Base-by-base conservation (phyloP, 2,888 invertebrate genomes). In the Lasioglossum calceatum region DNA sequence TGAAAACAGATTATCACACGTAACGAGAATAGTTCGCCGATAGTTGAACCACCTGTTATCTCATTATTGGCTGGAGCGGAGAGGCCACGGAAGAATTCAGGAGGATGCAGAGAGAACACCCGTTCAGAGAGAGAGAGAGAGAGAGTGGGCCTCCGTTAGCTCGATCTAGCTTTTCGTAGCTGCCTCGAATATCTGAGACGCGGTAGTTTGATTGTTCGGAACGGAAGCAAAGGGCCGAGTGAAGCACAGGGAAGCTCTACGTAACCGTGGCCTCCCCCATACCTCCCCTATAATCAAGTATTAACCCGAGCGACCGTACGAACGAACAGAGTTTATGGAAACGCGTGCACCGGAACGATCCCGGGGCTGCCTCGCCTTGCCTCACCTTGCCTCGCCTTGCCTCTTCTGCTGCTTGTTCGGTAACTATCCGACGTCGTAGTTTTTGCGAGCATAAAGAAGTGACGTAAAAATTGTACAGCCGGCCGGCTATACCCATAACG, bases 1-100 rank as follows among this genome's bases (percentile, higher is more conserved):
- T 82, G 83, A 83, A 71, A 83, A 83, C 61, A 50, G 84, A 78
- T 78, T 83, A 84, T 75, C 84, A 71, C 42, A 54, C 47, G 83
- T 71, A 84, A 84, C 83, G 74, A 78, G 84, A 83, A 78, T 83
- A 84, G 77, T 83, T 84, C 36, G 27, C 42, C 27, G 72, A 77
- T 82, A 84, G 67, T 84, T 84, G 23, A n/a, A 42, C 67, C 44
- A 14, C 4, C 14, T 84, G 73, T 50, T 83, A 78, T 32, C 70
- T 83, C 72, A 84, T 84, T 75, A 83, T 75, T 83, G 83, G 47
- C 14, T n/a, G 67, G 39, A 50, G 47, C 44, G 16, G 42, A 16
- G 61, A 32, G 32, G 0, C 47, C 77, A 42, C 42, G 50, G 84
- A 82, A 84, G 78, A 77, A 76, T 79, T 27, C 54, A n/a, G 36